Evolutionary conservation across 30 jellyfish, hydroid and myxozoan genomes (phyloP), one percentile per base, ranked within the genome.

Genomic region (Pseudorhiza aurosa): DNA sequence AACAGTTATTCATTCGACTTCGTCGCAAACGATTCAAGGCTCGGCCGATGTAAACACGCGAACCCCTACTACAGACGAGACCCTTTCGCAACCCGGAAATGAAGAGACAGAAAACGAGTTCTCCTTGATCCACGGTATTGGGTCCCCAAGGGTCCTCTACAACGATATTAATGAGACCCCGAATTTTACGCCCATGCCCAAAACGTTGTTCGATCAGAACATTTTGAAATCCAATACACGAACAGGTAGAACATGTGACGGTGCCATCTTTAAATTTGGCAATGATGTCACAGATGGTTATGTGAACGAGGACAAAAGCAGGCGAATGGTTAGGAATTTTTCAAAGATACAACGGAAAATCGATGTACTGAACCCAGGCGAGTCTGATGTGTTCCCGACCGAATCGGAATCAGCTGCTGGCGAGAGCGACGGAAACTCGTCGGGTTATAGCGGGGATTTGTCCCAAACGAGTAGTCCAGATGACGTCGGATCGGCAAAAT

Each of bases 61-160:
- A 11, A 79, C 91, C 25, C 75, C 91, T 39, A 79, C 81, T 19
- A 79, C 79, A 10, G 89, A 77, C 21, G 89, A 77, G 50, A 59
- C 80, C 11, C 19, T 40, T 4, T 47, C 89, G 3, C 55, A 47
- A 40, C 76, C 89, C 11, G 83, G 83, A 2, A 79, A 79, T 35
- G 91, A 79, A 53, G 91, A 79, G 53, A 79, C 91, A 4, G 91
- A 79, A 36, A 79, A 50, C 25, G 91, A 79, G 50, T 79, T 64
- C 39, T 79, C 91, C 3, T 26, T 79, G 8, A 32, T 79, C 68
- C 83, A 50, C 19, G 42, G 75, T 14, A 30, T 77, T 17, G 81
- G 76, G 12, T 79, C 91, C 0, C 91, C 91, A 53, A 79, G 91
- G 47, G 71, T 42, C 45, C 58, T 79, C 15, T 79, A 79, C 68